Evolutionary conservation across 2,888 invertebrate genomes (phyloP), one percentile per base, ranked within the genome.

Genomic region (Mesoligia furuncula): DNA sequence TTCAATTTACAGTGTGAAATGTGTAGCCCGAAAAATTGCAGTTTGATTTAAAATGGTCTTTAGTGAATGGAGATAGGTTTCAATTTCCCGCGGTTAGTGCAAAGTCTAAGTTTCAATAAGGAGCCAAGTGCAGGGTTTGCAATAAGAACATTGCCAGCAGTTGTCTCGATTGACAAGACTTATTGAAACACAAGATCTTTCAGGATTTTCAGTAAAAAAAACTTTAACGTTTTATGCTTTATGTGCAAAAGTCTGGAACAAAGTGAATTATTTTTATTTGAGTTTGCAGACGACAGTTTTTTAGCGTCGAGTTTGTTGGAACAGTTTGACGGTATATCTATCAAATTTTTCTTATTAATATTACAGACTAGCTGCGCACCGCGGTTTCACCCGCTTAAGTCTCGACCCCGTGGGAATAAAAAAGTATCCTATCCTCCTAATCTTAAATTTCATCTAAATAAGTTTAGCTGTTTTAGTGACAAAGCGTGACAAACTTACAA

Each of bases 141-240:
- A 89, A 80, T 87, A 85, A 81, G 85, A 78, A 71, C 66, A 79
- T 76, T 68, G 77, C 70, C 69, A 83, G 83, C 85, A 79, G 72
- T 87, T 82, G 80, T 85, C 79, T 75, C 78, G 79, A 77, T 85
- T 82, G 84, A 77, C 77, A 85, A 85, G 79, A 85, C 79, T 85
- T 89, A 88, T 86, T 88, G 81, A 83, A 85, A 85, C 80, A 83
- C 79, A 80, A 39, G 73, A 74, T 77, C 71, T 73, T 75, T 79
- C 77, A 72, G 66, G 57, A 64, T 79, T 81, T 81, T 77, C 69
- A 75, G 70, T 64, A 54, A 74, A 78, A 86, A 82, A 81, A 84
- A 81, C 31, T 81, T 69, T 27, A 70, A 73, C 70, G 67, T 76
- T 85, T 81, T 80, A 81, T 87, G 75, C 76, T 88, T 83, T 88